Conservation (phyloP, 2,797 vertebrate genomes). For the Darevskia nairensis region DNA sequence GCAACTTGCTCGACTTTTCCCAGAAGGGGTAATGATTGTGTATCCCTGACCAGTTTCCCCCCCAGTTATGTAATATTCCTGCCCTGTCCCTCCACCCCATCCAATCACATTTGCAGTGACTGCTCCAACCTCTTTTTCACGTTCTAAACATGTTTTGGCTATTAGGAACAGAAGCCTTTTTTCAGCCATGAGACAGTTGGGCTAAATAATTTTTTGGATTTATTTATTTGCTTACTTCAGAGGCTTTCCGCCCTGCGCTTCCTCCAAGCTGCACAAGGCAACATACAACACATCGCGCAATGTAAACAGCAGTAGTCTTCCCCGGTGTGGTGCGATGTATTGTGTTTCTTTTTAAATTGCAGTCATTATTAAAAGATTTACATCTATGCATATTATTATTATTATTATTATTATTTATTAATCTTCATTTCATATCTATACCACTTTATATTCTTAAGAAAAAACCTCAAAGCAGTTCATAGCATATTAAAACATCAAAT, state of each 20-base stretch:
- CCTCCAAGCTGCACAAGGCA: not conserved
- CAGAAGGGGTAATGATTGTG: not conserved
- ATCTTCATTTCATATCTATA: no score
- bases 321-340: no score
- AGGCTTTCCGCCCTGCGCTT: no score
- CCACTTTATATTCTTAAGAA: no score
- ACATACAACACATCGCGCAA: not conserved
- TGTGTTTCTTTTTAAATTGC: no score
- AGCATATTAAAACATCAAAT: no score
- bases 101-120: not conserved
- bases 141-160: not conserved
- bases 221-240: not conserved
- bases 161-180: not conserved
- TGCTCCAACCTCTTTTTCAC: not conserved
- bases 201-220: not conserved
- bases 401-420: no score
- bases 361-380: no score
- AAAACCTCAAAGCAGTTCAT: no score
- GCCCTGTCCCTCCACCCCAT: not conserved
- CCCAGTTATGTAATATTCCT: not conserved
- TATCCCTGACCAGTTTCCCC: no score
- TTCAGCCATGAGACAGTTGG: not conserved
- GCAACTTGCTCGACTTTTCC: not conserved
- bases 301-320: no score
- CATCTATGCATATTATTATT: no score